phyloP scores from a whole-genome alignment of 2,113 vertebrate species.

The Myotis yumanensis region DNA sequence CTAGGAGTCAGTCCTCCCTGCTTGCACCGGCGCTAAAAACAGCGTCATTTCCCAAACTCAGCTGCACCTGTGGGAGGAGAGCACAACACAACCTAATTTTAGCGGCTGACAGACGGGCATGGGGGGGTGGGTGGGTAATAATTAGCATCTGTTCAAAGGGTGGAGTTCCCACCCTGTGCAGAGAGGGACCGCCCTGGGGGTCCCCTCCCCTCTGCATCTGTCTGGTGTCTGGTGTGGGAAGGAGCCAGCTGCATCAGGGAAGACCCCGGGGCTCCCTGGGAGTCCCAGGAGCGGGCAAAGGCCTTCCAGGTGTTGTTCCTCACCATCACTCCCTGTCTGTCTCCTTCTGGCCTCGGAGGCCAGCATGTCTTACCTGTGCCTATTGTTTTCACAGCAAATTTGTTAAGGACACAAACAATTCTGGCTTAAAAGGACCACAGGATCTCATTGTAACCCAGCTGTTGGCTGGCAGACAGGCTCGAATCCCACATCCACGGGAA shows the following conservation, averaged over 20 bases:
- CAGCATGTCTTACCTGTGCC: not conserved
- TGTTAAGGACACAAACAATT: not conserved
- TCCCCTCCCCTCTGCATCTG: slow-evolving; percentile 4
- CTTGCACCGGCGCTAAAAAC: not conserved
- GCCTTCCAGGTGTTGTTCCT: not conserved
- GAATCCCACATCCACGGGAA: accelerated
- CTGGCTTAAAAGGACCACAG: not conserved
- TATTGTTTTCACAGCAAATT: not conserved
- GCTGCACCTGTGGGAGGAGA: slow-evolving; percentile 42
- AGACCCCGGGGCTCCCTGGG: not conserved
- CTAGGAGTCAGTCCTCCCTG: not conserved
- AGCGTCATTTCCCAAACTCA: not conserved
- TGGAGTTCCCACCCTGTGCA: not conserved
- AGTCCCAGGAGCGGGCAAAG: not conserved
- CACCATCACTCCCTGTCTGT: accelerated
- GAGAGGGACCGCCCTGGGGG: not conserved
- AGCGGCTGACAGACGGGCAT: slow-evolving; percentile 42
- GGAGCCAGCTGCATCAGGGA: not conserved
- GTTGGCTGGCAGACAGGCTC: not conserved
- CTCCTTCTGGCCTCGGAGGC: not conserved
- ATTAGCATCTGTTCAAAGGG: slow-evolving; percentile 45
- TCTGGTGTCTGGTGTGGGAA: not conserved
- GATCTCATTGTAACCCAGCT: accelerated
- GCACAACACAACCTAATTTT: slow-evolving; percentile 51
- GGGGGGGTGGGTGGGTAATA: not conserved